phyloP scores from a whole-genome alignment of 2,888 invertebrate genomes.

The Acrobasis consociella region DNA sequence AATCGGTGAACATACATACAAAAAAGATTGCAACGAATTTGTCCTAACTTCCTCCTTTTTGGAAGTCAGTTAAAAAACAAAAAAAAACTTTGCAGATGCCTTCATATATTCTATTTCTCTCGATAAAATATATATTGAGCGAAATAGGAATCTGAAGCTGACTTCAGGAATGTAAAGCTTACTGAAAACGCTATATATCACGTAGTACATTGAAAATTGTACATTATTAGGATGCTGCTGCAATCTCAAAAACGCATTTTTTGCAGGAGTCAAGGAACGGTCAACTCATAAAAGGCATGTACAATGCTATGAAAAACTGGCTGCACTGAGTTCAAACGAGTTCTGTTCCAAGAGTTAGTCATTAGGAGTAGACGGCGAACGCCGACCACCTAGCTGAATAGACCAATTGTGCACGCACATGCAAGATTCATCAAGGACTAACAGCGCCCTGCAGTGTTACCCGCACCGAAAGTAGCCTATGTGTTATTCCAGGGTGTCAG shows the following conservation, averaged over 20 bases:
- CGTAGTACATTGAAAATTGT: constrained; percentile 8
- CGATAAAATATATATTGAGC: too few relatives aligned
- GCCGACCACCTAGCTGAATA: not conserved
- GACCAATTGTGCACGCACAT: not conserved
- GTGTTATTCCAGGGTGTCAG: too few relatives aligned
- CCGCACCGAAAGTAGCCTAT: too few relatives aligned
- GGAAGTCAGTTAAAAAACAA: too few relatives aligned
- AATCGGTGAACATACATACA: too few relatives aligned
- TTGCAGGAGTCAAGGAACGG: constrained; percentile 16
- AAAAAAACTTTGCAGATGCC: too few relatives aligned
- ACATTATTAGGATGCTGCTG: constrained; percentile 16
- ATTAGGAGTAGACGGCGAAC: constrained; percentile 13
- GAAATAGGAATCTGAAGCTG: not conserved
- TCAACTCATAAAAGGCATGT: constrained; percentile 18
- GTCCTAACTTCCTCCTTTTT: too few relatives aligned
- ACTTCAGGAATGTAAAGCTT: too few relatives aligned
- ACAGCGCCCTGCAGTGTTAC: too few relatives aligned
- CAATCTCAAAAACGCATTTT: constrained; percentile 19
- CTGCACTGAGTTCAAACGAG: constrained; percentile 1
- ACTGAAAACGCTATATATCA: not conserved
- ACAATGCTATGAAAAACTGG: constrained; percentile 20
- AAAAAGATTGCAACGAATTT: too few relatives aligned
- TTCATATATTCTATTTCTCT: too few relatives aligned
- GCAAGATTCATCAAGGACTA: too few relatives aligned
- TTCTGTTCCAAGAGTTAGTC: constrained; percentile 20